These are phyloP conservation scores for Serinus canaria DNA, from an alignment of 2,113 vertebrate species.

Conservation along the genomic window DNA sequence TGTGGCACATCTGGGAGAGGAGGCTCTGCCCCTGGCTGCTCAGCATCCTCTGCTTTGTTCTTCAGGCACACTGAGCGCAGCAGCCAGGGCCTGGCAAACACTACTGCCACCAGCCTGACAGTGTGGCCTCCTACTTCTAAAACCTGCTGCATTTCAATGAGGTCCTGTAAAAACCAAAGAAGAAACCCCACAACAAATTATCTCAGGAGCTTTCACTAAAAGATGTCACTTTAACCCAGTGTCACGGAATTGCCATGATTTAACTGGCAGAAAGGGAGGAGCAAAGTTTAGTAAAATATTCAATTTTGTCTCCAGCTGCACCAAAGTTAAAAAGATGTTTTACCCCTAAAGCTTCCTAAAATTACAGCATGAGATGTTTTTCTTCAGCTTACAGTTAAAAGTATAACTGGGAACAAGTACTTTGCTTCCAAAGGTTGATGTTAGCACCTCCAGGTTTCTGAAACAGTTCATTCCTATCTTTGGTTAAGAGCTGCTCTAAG, in stretches of 20 bases:
- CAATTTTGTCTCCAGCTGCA: neutral
- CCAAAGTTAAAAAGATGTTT: neutral
- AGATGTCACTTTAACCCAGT: neutral
- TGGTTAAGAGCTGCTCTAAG: neutral
- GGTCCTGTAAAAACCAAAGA: constrained; percentile 63
- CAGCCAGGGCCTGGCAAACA: constrained; percentile 77
- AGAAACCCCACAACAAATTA: neutral
- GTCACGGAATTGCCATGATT: neutral
- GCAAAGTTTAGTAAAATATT: neutral
- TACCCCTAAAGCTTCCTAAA: neutral
- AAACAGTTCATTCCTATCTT: neutral
- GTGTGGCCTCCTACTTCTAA: constrained; percentile 77
- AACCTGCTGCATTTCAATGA: constrained; percentile 72
- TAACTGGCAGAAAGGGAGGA: neutral
- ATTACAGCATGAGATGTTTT: neutral
- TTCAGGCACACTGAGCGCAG: constrained; percentile 63
- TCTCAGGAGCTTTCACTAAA: neutral
- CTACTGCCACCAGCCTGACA: constrained; percentile 72
- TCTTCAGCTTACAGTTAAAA: neutral
- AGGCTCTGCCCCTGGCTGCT: neutral
- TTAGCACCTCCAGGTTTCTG: neutral
- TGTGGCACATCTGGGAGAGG: neutral
- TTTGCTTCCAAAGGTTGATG: neutral
- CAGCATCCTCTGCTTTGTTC: neutral
- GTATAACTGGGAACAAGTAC: neutral